Percentiles rank a stretch among this genome's conserved stretches.
Evolutionary conservation across 2,113 vertebrate species (phyloP).

Genomic region (Oceanodroma tethys): DNA sequence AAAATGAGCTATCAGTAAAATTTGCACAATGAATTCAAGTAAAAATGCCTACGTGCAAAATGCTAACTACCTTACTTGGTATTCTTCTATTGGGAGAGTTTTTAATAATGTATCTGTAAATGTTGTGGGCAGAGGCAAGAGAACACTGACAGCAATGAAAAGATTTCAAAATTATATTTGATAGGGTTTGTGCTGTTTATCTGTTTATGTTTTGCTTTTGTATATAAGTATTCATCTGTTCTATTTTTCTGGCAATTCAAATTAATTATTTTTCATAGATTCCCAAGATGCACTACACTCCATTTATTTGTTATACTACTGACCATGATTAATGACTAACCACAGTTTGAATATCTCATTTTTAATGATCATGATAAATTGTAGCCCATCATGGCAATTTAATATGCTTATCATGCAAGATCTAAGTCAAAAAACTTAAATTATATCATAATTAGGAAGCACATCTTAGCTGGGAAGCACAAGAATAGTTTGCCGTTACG

Average conservation of each 20-base stretch:
- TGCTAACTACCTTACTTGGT: neutral
- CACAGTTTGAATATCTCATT: constrained; percentile 23
- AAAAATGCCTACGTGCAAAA: neutral
- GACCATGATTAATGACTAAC: constrained; percentile 64
- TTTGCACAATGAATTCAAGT: neutral
- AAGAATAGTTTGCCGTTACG: neutral
- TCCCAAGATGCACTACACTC: constrained; percentile 28
- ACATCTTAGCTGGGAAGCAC: neutral
- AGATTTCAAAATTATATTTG: neutral
- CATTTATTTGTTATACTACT: constrained; percentile 42
- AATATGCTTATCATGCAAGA: constrained; percentile 55
- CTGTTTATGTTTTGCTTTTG: neutral
- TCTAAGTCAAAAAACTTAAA: constrained; percentile 35
- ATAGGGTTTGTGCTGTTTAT: neutral
- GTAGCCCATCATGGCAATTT: constrained; percentile 36
- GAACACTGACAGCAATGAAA: neutral
- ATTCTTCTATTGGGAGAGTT: neutral
- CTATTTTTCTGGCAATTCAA: constrained; percentile 32
- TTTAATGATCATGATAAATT: constrained; percentile 62
- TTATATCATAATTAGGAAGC: constrained; percentile 41
- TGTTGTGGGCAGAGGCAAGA: neutral
- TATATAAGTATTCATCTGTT: constrained; percentile 4
- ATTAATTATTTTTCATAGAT: constrained; percentile 40
- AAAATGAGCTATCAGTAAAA: neutral
- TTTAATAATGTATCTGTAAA: neutral